phyloP scores from a whole-genome alignment of 2,113 vertebrate genomes.

The Tetrao urogallus region DNA sequence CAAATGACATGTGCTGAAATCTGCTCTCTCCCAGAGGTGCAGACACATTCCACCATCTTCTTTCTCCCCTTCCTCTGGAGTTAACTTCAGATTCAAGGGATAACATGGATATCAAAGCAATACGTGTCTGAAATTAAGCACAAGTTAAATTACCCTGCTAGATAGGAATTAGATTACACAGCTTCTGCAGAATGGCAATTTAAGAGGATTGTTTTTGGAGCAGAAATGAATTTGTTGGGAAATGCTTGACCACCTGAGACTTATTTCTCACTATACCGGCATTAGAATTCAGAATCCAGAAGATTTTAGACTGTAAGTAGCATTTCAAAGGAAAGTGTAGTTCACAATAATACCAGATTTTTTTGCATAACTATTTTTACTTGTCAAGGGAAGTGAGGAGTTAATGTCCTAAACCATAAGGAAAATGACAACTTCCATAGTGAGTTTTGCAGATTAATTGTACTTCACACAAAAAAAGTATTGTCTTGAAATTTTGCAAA shows the following conservation, averaged over 20 bases:
- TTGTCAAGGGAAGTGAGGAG: neutral
- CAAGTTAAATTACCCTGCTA: neutral
- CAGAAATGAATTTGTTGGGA: neutral
- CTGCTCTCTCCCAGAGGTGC: neutral
- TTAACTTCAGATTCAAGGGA: neutral
- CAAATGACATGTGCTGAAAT: neutral
- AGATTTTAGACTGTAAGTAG: neutral
- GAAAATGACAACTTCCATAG: neutral
- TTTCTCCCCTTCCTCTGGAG: neutral
- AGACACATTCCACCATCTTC: neutral
- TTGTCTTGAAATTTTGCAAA: neutral
- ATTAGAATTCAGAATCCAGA: neutral
- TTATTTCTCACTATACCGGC: neutral
- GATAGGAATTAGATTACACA: neutral
- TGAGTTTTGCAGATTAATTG: neutral
- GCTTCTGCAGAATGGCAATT: neutral
- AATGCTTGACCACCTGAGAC: neutral
- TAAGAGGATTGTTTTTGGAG: neutral
- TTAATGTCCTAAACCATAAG: slow-evolving; percentile 17
- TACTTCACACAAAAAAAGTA: neutral
- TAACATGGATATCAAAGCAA: neutral
- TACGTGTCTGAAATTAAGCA: neutral
- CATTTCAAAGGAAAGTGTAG: neutral
- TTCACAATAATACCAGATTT: neutral
- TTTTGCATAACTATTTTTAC: neutral